A percentile compares a stretch with the other conserved stretches of the same genome.
These are phyloP conservation scores for Netelia fuscicornis DNA, from an alignment of 2,888 invertebrate genomes.

Conservation along the genomic window DNA sequence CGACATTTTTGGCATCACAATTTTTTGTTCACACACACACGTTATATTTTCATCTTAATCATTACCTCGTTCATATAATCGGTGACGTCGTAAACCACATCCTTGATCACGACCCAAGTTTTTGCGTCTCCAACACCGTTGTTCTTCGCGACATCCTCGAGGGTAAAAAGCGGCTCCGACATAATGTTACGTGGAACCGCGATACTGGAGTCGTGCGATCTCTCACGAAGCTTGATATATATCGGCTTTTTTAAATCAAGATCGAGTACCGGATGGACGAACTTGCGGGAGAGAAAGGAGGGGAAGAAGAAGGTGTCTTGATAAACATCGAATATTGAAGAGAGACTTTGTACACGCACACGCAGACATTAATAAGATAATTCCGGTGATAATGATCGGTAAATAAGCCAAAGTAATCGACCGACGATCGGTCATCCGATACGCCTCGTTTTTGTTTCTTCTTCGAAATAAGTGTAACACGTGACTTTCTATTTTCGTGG, in stretches of 20 bases:
- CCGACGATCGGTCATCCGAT: not conserved
- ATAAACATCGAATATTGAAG: not conserved
- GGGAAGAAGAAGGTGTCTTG: not conserved
- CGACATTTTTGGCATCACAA: not conserved
- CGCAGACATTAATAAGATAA: not conserved
- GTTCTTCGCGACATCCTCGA: conserved; percentile 87
- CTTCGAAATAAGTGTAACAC: too few relatives aligned
- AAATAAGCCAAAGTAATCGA: not conserved
- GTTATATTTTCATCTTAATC: not conserved
- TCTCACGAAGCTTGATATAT: too few relatives aligned
- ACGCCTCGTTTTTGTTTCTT: too few relatives aligned
- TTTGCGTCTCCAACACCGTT: conserved; percentile 87
- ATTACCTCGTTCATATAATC: conserved; percentile 87
- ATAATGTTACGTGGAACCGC: conserved; percentile 27
- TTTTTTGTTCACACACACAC: not conserved
- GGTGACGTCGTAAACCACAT: conserved; percentile 90
- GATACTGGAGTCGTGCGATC: too few relatives aligned
- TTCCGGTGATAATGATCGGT: not conserved
- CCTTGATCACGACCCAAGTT: conserved; percentile 89
- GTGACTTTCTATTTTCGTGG: too few relatives aligned
- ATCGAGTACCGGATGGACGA: too few relatives aligned
- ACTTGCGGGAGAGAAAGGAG: not conserved
- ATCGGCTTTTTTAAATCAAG: too few relatives aligned
- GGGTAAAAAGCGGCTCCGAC: conserved; percentile 57
- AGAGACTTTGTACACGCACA: not conserved